Evolutionary conservation across 1,140 invertebrate genomes (phyloP).

Genomic region (Trachymyrmex septentrionalis): DNA sequence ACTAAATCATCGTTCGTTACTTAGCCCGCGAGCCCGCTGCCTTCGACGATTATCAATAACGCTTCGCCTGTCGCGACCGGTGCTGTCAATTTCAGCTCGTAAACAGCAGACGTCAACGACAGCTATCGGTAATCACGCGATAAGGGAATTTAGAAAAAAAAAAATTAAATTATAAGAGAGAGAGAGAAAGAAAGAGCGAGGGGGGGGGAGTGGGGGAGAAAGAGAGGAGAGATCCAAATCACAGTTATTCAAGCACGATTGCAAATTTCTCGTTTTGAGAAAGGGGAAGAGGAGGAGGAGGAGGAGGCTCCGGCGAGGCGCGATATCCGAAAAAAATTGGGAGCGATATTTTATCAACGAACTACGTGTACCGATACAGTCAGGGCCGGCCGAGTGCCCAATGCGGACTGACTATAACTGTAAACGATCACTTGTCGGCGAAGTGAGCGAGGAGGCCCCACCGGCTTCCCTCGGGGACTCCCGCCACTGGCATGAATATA

Average conservation of each 20-base stretch:
- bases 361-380: conserved; percentile 63
- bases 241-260: not conserved
- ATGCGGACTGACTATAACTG: conserved; percentile 87
- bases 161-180: not conserved
- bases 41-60: not conserved
- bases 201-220: not conserved
- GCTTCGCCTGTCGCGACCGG: not conserved
- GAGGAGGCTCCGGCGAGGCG: not conserved
- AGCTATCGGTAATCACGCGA: not conserved
- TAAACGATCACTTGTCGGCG: conserved; percentile 86
- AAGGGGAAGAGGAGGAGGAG: not conserved
- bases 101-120: not conserved
- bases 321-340: conserved; percentile 42
- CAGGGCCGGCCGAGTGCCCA: conserved; percentile 85
- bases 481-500: conserved; percentile 60
- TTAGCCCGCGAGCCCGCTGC: not conserved
- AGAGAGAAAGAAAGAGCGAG: not conserved
- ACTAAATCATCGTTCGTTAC: conserved; percentile 47
- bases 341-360: conserved; percentile 30
- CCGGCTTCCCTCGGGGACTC: conserved; percentile 59
- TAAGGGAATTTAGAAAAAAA: not conserved
- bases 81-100: conserved; percentile 1
- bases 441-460: conserved; percentile 67
- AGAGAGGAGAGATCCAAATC: not conserved
- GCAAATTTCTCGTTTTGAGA: not conserved